These are phyloP conservation scores for Limanda limanda DNA, from an alignment of 2,113 vertebrate species.

Conservation along the genomic window DNA sequence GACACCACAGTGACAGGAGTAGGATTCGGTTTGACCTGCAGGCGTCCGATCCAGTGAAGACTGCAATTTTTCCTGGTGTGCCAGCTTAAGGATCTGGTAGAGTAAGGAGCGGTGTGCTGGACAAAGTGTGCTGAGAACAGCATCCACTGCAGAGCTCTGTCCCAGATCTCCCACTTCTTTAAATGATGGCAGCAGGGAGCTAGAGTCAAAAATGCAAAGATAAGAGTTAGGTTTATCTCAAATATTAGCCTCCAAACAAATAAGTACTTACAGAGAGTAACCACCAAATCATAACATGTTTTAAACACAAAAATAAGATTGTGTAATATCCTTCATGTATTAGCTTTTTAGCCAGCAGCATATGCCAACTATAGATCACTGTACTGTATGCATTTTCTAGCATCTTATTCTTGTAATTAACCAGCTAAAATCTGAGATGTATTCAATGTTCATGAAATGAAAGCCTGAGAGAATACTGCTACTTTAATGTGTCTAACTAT, in stretches of 20 bases:
- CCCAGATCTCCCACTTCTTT: constrained; percentile 46
- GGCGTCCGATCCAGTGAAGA: constrained; percentile 32
- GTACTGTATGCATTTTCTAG: no score
- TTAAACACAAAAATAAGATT: background rate
- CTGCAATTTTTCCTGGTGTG: constrained; percentile 58
- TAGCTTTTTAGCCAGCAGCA: no score
- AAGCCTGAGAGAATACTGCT: no score
- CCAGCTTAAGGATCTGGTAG: constrained; percentile 70
- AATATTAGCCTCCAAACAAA: constrained; percentile 9
- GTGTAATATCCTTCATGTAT: no score
- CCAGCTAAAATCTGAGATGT: no score
- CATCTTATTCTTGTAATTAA: no score
- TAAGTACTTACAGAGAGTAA: background rate
- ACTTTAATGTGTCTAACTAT: no score
- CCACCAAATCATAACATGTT: background rate
- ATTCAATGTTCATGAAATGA: no score
- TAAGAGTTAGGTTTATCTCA: constrained; percentile 43
- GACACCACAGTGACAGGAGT: constrained; percentile 55
- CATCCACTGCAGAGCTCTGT: constrained; percentile 58
- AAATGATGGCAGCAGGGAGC: constrained; percentile 50
- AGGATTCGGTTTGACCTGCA: constrained; percentile 34
- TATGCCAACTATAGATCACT: no score
- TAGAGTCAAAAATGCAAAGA: constrained; percentile 64
- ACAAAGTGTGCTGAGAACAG: constrained; percentile 68
- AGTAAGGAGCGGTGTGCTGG: constrained; percentile 70